Evolutionary conservation across 2,888 invertebrate genomes (phyloP).

Genomic region (Neoaliturus tenellus): DNA sequence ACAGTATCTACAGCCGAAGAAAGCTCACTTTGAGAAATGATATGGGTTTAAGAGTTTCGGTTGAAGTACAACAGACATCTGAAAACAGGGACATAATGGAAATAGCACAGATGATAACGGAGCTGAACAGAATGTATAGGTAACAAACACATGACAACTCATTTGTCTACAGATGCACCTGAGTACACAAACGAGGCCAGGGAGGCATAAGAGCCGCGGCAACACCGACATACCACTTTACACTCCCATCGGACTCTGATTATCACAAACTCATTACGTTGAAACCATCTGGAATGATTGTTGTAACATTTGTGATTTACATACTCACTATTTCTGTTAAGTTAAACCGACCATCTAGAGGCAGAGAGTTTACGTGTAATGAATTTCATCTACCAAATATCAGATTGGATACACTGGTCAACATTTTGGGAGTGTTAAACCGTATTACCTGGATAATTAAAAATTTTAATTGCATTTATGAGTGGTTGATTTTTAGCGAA

Average conservation of each 20-base stretch:
- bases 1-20: background rate
- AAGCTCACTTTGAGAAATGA: background rate
- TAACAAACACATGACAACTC: conserved; percentile 21
- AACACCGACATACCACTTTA: background rate
- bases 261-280: too few relatives aligned
- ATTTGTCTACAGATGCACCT: conserved; percentile 8
- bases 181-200: conserved; percentile 1
- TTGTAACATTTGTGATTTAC: too few relatives aligned
- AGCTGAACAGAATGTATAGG: conserved; percentile 12
- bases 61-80: background rate
- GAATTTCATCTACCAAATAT: too few relatives aligned
- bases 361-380: too few relatives aligned
- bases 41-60: background rate
- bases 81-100: background rate
- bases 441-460: too few relatives aligned
- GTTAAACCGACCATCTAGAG: too few relatives aligned
- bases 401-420: too few relatives aligned
- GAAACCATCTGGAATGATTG: too few relatives aligned
- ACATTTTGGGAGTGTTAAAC: too few relatives aligned
- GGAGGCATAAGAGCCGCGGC: conserved; percentile 3
- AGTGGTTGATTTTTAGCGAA: too few relatives aligned
- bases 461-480: too few relatives aligned
- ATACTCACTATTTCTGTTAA: too few relatives aligned
- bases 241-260: background rate
- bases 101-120: background rate